Percentiles rank a stretch among this genome's conserved stretches.
Evolutionary conservation across 92 coral and sea anemone species (phyloP).

Genomic region (Porites rus): DNA sequence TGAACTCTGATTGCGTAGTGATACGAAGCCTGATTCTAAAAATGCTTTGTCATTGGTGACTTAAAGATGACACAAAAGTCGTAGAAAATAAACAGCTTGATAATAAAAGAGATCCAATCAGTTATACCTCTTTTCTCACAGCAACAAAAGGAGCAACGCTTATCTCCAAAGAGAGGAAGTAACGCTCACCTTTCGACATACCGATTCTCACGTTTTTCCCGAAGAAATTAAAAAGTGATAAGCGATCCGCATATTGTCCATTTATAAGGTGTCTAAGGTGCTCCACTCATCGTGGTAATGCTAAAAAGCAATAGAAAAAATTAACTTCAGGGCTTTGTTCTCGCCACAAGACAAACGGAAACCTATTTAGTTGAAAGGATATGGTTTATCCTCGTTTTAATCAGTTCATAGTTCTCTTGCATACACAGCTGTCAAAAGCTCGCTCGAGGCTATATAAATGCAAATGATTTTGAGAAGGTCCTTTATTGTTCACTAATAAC

Average conservation of each 20-base stretch:
- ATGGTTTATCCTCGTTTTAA: conserved; percentile 6
- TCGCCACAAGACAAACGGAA: conserved; percentile 11
- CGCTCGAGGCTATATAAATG: conserved; percentile 19
- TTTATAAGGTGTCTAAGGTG: conserved; percentile 6
- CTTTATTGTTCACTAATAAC: conserved; percentile 11
- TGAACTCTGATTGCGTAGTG: neutral
- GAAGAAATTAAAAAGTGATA: conserved; percentile 15
- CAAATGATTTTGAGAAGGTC: conserved; percentile 20
- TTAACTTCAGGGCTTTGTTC: neutral
- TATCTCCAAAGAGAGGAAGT: neutral
- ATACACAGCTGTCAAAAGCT: conserved; percentile 29
- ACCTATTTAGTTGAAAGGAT: conserved; percentile 3
- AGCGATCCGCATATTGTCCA: neutral
- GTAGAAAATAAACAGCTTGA: neutral
- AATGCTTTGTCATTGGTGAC: neutral
- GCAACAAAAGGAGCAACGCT: neutral
- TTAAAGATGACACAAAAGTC: neutral
- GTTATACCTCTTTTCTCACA: neutral
- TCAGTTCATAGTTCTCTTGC: neutral
- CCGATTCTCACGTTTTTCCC: neutral
- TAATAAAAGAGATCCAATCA: neutral
- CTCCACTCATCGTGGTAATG: neutral
- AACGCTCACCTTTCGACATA: neutral
- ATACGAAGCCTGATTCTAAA: neutral
- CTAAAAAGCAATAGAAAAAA: conserved; percentile 17